These are phyloP conservation scores for Hetaerina titia DNA, from an alignment of 2,888 invertebrate species.

Conservation along the genomic window DNA sequence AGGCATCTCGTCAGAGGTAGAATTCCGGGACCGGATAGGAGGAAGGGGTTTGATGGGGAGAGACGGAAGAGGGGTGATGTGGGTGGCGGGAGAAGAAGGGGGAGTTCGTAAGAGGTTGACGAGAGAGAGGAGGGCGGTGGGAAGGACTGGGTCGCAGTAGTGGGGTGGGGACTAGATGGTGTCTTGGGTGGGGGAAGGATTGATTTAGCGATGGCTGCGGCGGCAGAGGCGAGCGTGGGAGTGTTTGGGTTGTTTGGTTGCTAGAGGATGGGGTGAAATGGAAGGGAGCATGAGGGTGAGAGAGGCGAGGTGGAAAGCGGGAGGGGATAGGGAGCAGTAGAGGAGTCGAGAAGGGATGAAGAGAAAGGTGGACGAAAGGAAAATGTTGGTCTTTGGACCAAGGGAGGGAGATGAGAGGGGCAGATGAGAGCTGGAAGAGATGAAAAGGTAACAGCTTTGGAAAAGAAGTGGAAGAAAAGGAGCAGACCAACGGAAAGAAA, in stretches of 20 bases:
- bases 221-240: background rate
- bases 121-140: background rate
- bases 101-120: background rate
- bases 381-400: background rate
- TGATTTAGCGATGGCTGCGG: conserved; percentile 23
- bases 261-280: background rate
- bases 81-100: too few species aligned
- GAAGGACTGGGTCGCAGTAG: background rate
- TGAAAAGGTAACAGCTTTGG: background rate
- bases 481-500: background rate
- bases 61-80: too few species aligned
- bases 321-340: background rate
- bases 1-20: too few species aligned
- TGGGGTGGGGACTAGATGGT: background rate
- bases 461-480: background rate
- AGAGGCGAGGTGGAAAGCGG: background rate
- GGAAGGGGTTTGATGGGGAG: too few species aligned
- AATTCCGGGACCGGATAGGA: too few species aligned
- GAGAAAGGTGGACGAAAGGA: background rate
- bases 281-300: background rate
- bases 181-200: background rate
- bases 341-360: background rate
- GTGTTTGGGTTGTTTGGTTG: conserved; percentile 32
- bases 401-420: background rate
- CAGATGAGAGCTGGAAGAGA: background rate